Evolutionary conservation across 2,888 invertebrate species (phyloP).

Genomic region (Oconnorella tubifera): DNA sequence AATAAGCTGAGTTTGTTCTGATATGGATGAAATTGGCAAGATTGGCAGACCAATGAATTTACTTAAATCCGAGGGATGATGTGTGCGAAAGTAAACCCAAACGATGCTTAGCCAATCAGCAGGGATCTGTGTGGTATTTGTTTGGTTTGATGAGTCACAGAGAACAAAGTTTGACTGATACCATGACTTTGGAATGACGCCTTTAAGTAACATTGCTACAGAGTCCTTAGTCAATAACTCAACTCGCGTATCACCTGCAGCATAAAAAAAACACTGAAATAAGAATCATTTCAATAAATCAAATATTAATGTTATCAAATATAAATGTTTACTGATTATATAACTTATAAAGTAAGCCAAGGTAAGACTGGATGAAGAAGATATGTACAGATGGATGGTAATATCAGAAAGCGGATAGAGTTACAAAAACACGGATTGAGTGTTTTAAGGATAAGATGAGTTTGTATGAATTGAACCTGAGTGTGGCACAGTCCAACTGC

Average conservation of each 20-base stretch:
- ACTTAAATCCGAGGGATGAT: constrained; percentile 28
- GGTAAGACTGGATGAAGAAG: too few species aligned
- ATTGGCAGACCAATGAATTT: constrained; percentile 33
- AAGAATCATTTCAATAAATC: too few species aligned
- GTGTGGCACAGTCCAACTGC: too few species aligned
- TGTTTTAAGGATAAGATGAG: too few species aligned
- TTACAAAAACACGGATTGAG: too few species aligned
- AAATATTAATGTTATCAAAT: too few species aligned
- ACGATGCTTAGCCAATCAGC: constrained; percentile 28
- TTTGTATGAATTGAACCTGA: too few species aligned
- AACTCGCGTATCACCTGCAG: constrained; percentile 26
- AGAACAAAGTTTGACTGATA: constrained; percentile 6
- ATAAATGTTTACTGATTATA: too few species aligned
- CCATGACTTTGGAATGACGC: constrained; percentile 24
- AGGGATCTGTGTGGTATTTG: constrained; percentile 2
- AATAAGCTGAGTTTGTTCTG: constrained; percentile 12
- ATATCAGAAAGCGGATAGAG: too few species aligned
- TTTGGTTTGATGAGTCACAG: background rate
- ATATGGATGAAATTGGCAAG: constrained; percentile 19
- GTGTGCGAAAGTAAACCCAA: constrained; percentile 32
- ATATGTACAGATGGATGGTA: too few species aligned
- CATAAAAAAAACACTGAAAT: background rate
- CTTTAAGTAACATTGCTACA: constrained; percentile 26
- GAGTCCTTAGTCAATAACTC: constrained; percentile 15
- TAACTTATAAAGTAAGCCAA: too few species aligned